A percentile compares a stretch with the other conserved stretches of the same genome.
Evolutionary conservation across 2,888 invertebrate genomes (phyloP).

Genomic region (Melieria omissa): DNA sequence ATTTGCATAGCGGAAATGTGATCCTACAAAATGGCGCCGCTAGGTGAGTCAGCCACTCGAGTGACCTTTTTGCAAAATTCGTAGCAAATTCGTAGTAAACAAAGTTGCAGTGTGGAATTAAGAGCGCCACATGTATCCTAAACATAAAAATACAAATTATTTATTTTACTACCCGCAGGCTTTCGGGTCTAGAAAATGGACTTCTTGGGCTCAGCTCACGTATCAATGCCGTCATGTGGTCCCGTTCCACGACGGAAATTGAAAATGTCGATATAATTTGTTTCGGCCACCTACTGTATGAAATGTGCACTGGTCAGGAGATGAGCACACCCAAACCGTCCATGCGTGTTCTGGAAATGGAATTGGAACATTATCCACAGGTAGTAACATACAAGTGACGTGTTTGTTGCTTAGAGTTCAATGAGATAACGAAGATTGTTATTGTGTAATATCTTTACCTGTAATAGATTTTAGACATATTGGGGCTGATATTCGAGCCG

Average conservation of each 20-base stretch:
- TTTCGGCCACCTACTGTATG: slow-evolving; percentile 88
- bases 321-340: slow-evolving; percentile 80
- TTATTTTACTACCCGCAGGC: slow-evolving; percentile 65
- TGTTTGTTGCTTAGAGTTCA: background rate
- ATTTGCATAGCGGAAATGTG: slow-evolving; percentile 90
- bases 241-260: slow-evolving; percentile 66
- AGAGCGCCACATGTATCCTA: too few species aligned
- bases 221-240: slow-evolving; percentile 71
- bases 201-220: slow-evolving; percentile 77
- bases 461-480: slow-evolving; percentile 78
- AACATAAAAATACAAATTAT: too few species aligned
- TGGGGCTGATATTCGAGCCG: slow-evolving; percentile 81
- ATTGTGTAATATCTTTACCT: background rate
- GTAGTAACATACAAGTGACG: slow-evolving; percentile 64
- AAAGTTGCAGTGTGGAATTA: too few species aligned
- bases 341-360: slow-evolving; percentile 77
- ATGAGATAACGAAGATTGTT: background rate
- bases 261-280: slow-evolving; percentile 75
- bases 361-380: slow-evolving; percentile 78
- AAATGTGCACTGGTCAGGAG: slow-evolving; percentile 91
- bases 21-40: slow-evolving; percentile 93
- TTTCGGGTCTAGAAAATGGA: slow-evolving; percentile 88
- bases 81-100: too few species aligned
- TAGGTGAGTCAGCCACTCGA: slow-evolving; percentile 69
- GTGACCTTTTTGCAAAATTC: too few species aligned